Conservation (phyloP, 2,888 invertebrate genomes). For the Plagodis dolabraria region DNA sequence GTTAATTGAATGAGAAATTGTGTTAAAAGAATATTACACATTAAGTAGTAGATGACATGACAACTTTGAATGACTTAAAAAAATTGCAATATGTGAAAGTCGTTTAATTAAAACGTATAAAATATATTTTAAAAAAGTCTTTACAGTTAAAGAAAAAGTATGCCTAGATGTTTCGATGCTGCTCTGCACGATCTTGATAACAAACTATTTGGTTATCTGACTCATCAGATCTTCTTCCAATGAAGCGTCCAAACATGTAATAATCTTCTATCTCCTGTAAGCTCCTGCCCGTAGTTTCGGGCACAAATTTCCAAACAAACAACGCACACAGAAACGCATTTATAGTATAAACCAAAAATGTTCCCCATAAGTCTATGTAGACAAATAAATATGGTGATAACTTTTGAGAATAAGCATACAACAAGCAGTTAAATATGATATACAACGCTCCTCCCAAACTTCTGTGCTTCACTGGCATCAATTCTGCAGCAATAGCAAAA, state of each 20-base stretch:
- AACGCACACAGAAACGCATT: background rate
- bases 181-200: background rate
- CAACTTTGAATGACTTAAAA: too few species aligned
- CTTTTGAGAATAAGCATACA: constrained; percentile 1
- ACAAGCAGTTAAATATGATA: background rate
- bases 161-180: too few species aligned
- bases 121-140: too few species aligned
- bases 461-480: constrained; percentile 33
- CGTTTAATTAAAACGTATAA: too few species aligned
- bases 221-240: background rate
- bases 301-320: constrained; percentile 37
- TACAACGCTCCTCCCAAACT: constrained; percentile 18
- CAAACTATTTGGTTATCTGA: background rate
- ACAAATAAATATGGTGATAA: constrained; percentile 1
- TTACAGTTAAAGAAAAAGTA: background rate
- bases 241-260: constrained; percentile 17
- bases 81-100: too few species aligned
- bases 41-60: too few species aligned
- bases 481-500: constrained; percentile 2
- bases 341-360: background rate
- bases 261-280: constrained; percentile 40
- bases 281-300: constrained; percentile 37
- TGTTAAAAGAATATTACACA: too few species aligned
- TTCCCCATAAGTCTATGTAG: background rate
- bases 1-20: too few species aligned